Evolutionary conservation across 2,113 vertebrate genomes (phyloP), one percentile per base, ranked within the genome.

Genomic region (Clarias magur): DNA sequence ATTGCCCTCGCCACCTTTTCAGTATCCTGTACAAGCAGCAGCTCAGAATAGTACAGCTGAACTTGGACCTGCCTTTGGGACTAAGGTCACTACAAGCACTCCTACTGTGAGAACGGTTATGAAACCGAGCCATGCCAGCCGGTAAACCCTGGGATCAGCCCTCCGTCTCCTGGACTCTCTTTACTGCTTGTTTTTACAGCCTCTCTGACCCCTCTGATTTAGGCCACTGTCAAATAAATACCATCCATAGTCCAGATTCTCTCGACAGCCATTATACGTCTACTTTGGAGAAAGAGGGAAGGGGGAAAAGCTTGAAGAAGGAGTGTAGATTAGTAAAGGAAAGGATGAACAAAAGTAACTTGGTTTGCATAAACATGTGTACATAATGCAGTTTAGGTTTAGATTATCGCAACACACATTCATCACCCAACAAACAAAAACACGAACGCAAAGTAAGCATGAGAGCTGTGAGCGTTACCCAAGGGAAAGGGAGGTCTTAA

Each of bases 141-240:
- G 38, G 38, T 85, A 85, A 85, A 73, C 63, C 78, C 70, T 16
- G n/a, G 56, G 57, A 80, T 95, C 95, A 94, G 93, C 94, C 94
- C 93, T 95, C 94, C 0, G 17, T 60, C 78, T 80, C 56, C 78
- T 80, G 95, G 95, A 95, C 95, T 96, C 94, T 94, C 94, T 94
- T 85, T 94, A 95, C 95, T 96, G 93, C 94, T 95, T 81, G 94
- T 93, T 94, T 95, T 96, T 96, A 96, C 95, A 94, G 95, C 95
- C 94, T 94, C 94, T 94, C 92, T 95, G 94, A 95, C 94, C 94
- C 93, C 94, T 95, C 95, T 95, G 93, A 94, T 95, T 95, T 93
- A 93, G 92, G 95, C 94, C 93, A 95, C 96, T 95, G 94, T 93
- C 95, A 95, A 96, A 96, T 96, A 94, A 96, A 96, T 96, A 94